phyloP scores from a whole-genome alignment of 35 echinoderm and acorn worm species.

The Acanthaster planci region DNA sequence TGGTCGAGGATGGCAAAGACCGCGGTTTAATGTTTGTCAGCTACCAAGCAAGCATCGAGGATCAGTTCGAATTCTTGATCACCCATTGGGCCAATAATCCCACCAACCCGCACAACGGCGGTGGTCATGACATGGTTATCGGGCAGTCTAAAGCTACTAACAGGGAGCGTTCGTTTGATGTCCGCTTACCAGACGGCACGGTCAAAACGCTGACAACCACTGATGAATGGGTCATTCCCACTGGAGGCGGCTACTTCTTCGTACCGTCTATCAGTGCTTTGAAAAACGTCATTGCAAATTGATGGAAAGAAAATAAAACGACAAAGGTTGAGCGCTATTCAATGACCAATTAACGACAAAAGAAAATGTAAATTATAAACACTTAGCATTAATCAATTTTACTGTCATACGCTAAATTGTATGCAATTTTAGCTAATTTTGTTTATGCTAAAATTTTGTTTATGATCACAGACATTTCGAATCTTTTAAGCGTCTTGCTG shows the following conservation, averaged over 20 bases:
- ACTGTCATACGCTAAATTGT: no score
- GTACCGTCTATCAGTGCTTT: conserved; percentile 30
- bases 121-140: conserved; percentile 24
- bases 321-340: no score
- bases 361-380: no score
- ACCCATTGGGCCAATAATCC: conserved; percentile 3
- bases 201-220: not conserved
- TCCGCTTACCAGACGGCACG: not conserved
- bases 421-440: no score
- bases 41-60: conserved; percentile 25
- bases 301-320: no score
- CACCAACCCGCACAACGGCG: not conserved
- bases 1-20: conserved; percentile 1
- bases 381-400: no score
- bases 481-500: no score
- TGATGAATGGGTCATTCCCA: conserved; percentile 28
- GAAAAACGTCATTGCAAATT: not conserved
- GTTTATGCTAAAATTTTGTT: no score
- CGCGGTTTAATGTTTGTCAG: conserved; percentile 7
- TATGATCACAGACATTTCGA: no score
- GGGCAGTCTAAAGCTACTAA: not conserved
- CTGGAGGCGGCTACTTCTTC: conserved; percentile 29
- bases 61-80: conserved; percentile 28
- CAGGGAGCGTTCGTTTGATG: not conserved
- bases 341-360: no score